Evolutionary conservation across 2,113 vertebrate species (phyloP).

Genomic region (Pygoscelis adeliae): DNA sequence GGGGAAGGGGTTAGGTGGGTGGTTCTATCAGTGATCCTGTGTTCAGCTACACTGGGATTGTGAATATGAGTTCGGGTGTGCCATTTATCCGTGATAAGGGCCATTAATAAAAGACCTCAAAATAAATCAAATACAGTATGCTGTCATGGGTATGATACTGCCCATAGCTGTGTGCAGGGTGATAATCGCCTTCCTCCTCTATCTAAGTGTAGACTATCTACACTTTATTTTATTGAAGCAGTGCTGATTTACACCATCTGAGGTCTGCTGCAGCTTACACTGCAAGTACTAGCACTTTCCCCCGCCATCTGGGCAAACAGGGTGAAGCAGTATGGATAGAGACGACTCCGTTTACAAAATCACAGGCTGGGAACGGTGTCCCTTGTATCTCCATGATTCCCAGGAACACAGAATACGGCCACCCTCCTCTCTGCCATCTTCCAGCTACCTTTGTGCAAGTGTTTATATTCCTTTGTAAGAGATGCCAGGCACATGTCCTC

Average conservation of each 20-base stretch:
- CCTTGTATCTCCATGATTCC: neutral
- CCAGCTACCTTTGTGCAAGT: slow-evolving; percentile 79
- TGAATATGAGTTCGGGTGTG: neutral
- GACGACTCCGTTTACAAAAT: neutral
- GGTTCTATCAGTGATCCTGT: neutral
- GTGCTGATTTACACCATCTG: neutral
- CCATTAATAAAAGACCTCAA: neutral
- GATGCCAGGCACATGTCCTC: slow-evolving; percentile 85
- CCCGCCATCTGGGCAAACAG: neutral
- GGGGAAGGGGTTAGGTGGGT: neutral
- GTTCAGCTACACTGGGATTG: neutral
- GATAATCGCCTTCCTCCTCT: neutral
- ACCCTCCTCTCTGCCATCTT: neutral
- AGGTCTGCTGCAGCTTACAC: neutral
- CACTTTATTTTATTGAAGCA: neutral
- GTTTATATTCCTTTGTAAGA: slow-evolving; percentile 70
- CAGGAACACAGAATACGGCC: accelerated
- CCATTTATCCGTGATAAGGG: neutral
- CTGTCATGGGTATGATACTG: neutral
- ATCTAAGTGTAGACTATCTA: accelerated
- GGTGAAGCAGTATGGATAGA: neutral
- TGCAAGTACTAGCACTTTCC: neutral
- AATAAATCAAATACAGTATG: neutral
- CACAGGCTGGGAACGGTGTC: accelerated
- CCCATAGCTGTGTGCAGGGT: neutral